Evolutionary conservation across 2,113 vertebrate genomes (phyloP), one percentile per base, ranked within the genome.

Genomic region (Charadrius vociferus): DNA sequence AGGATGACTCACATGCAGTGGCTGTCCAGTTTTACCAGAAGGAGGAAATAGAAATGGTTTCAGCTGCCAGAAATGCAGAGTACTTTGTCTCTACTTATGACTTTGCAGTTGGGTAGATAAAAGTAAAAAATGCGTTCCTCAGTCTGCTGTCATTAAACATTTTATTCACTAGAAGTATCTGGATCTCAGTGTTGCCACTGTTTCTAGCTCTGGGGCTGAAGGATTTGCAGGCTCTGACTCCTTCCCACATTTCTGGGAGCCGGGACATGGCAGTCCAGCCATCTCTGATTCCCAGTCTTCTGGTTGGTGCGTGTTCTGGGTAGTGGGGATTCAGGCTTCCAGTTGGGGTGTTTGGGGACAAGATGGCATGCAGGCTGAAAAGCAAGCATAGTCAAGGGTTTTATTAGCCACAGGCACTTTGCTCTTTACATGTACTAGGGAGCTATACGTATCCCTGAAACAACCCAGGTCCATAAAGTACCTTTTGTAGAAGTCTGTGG

Each of bases 401-500:
- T 88, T 86, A 52, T 86, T 93, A 62, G 62, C 29, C 21, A 49
- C 36, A 62, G 41, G 12, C 45, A 37, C 36, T 92, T 88, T 21
- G 14, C 62, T 82, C 30, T 78, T 71, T 72, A 58, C 27, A 16
- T 56, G 24, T 53, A 12, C 30, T 79, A 49, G 26, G 58, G 73
- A 89, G 78, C 30, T 90, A 56, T 58, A 85, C 53, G n/a, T 66
- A 91, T 83, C 55, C 49, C 66, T 82, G 79, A 88, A 77, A 80
- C 47, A 93, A 70, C 1, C 5, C 36, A 93, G 59, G 49, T 93
- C 81, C 6, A 6, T 58, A 36, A 82, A 91, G 49, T 56, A 94
- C 56, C 52, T 94, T 93, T 79, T 94, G 84, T 87, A 84, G 70
- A 93, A 68, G 58, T 77, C 81, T 93, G 56, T 74, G 50, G 37